phyloP scores from a whole-genome alignment of 2,888 invertebrate genomes.

The Andrena flavipes region DNA sequence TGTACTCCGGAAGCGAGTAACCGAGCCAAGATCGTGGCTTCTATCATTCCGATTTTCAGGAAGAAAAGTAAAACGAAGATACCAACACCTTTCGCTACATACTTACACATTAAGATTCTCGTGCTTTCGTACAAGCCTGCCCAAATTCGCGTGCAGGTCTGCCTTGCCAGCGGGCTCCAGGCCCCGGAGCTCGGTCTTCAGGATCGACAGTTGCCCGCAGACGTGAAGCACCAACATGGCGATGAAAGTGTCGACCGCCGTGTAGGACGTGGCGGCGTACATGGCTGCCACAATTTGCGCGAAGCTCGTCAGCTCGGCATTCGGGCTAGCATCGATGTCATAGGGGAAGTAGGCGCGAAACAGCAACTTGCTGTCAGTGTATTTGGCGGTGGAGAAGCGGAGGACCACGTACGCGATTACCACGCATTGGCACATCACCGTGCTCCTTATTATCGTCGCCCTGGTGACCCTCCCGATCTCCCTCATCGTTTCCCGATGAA shows the following conservation, averaged over 20 bases:
- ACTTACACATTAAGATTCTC: constrained; percentile 57
- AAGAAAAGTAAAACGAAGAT: no score
- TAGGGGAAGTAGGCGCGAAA: constrained; percentile 53
- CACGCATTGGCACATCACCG: constrained; percentile 1
- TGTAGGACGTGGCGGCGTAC: constrained; percentile 39
- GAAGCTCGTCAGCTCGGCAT: constrained; percentile 27
- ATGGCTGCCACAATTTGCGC: constrained; percentile 16
- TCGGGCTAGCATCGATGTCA: constrained; percentile 42
- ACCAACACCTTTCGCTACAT: no score
- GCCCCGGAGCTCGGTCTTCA: constrained; percentile 19
- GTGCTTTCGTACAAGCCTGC: constrained; percentile 46
- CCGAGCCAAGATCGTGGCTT: no score
- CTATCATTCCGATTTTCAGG: no score
- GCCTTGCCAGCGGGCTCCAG: neutral
- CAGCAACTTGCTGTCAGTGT: constrained; percentile 19
- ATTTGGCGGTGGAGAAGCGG: neutral
- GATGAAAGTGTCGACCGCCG: constrained; percentile 62
- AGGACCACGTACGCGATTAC: neutral
- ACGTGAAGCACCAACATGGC: constrained; percentile 57
- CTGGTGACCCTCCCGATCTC: constrained; percentile 4
- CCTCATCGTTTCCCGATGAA: constrained; percentile 35
- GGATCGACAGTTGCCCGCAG: constrained; percentile 58
- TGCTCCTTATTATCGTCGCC: constrained; percentile 34
- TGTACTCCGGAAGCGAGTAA: no score
- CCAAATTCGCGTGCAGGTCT: neutral